phyloP scores from a whole-genome alignment of 2,113 vertebrate genomes.

The Pogona vitticeps region DNA sequence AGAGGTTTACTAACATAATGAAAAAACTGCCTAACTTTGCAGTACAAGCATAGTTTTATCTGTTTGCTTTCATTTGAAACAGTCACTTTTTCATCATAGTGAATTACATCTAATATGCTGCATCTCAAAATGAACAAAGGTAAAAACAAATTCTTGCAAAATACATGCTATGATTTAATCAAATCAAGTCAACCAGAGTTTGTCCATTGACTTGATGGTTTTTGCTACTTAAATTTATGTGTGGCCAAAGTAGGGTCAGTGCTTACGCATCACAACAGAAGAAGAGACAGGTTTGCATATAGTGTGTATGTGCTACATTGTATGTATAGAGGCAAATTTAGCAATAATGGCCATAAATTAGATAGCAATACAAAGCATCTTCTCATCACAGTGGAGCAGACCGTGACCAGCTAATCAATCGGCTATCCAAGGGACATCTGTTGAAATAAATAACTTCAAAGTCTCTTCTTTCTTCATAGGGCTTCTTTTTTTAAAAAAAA shows the following conservation, averaged over 20 bases:
- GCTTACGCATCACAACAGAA: not conserved
- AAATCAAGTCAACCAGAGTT: not conserved
- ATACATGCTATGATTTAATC: not conserved
- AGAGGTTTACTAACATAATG: not conserved
- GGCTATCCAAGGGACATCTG: not conserved
- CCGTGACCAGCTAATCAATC: not conserved
- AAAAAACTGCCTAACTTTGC: not conserved
- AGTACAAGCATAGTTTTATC: not conserved
- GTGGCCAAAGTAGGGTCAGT: not conserved
- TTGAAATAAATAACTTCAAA: not conserved
- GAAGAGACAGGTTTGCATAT: not conserved
- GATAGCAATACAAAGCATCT: not conserved
- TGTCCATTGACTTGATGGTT: not conserved
- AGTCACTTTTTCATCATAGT: not conserved
- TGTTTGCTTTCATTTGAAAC: not conserved
- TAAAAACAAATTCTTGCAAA: not conserved
- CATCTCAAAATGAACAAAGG: not conserved
- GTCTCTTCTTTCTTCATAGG: not conserved
- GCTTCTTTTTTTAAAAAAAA: not conserved
- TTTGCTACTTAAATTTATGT: not conserved
- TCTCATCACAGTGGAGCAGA: not conserved
- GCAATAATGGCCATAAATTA: not conserved
- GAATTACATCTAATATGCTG: rapidly evolving
- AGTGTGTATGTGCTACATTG: not conserved
- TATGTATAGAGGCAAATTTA: not conserved